Conservation (phyloP, 2,797 vertebrate genomes). For the Alauda arvensis region DNA sequence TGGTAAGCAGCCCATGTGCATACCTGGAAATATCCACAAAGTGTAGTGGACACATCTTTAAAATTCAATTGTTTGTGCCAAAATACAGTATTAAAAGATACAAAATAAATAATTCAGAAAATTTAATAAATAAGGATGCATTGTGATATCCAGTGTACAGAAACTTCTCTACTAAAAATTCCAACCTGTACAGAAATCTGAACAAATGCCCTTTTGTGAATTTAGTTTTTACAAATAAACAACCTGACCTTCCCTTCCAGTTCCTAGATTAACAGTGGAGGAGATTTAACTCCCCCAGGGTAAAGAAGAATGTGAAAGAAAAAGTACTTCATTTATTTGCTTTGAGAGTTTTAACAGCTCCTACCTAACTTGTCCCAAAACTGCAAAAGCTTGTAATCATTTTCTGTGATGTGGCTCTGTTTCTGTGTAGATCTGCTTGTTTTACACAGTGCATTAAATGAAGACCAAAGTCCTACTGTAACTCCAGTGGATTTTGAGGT, state of each 20-base stretch:
- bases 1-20: neutral
- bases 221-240: neutral
- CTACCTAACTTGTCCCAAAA: neutral
- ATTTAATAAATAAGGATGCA: slow-evolving; percentile 38
- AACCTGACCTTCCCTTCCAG: neutral
- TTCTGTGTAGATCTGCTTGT: neutral
- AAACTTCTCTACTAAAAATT: neutral
- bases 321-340: neutral
- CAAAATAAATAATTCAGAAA: slow-evolving; percentile 61
- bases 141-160: neutral
- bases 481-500: neutral
- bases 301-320: neutral
- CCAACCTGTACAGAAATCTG: neutral
- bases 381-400: neutral
- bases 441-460: neutral
- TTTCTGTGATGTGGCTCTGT: neutral
- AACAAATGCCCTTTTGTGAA: neutral
- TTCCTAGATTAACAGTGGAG: neutral
- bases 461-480: neutral
- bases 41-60: neutral
- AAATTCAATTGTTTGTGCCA: slow-evolving; percentile 11
- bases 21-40: neutral
- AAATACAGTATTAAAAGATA: slow-evolving; percentile 50
- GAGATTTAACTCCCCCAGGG: neutral
- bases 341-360: neutral